These are phyloP conservation scores for Brachyalestes nurse DNA, from an alignment of 2,797 vertebrate species.

Conservation along the genomic window DNA sequence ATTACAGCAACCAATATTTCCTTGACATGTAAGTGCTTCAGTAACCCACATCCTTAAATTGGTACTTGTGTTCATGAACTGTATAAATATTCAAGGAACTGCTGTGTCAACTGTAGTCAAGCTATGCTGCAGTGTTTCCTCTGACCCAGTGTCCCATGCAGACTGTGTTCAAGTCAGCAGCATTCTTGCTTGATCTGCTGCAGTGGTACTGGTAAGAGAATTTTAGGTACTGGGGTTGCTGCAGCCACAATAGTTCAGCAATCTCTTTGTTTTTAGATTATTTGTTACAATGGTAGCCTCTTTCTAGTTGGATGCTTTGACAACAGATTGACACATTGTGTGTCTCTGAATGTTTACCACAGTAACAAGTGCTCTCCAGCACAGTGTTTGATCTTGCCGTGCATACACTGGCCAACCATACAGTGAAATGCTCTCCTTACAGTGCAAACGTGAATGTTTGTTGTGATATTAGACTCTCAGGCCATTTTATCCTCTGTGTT, in stretches of 20 bases:
- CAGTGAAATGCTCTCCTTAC: not conserved
- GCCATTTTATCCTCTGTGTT: not conserved
- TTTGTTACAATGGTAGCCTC: not conserved
- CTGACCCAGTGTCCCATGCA: not conserved
- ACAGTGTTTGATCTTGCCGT: too few relatives aligned
- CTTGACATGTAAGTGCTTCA: not conserved
- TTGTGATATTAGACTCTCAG: not conserved
- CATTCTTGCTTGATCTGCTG: not conserved
- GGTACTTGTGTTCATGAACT: not conserved
- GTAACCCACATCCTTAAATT: not conserved
- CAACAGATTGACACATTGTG: not conserved
- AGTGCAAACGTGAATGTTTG: not conserved
- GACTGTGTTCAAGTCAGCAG: not conserved
- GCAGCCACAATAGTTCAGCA: not conserved
- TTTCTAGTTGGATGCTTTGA: not conserved
- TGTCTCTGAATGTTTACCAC: not conserved
- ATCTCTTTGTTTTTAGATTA: too few relatives aligned
- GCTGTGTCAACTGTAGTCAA: slow-evolving; percentile 9
- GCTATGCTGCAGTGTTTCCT: not conserved
- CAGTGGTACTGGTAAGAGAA: not conserved
- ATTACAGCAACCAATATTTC: too few relatives aligned
- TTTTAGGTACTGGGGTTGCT: not conserved
- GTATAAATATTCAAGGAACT: not conserved
- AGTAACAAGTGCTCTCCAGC: too few relatives aligned
- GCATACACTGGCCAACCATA: too few relatives aligned